Evolutionary conservation across 2,888 invertebrate species (phyloP), one percentile per base, ranked within the genome.

Genomic region (Parapristionchus giblindavisi): DNA sequence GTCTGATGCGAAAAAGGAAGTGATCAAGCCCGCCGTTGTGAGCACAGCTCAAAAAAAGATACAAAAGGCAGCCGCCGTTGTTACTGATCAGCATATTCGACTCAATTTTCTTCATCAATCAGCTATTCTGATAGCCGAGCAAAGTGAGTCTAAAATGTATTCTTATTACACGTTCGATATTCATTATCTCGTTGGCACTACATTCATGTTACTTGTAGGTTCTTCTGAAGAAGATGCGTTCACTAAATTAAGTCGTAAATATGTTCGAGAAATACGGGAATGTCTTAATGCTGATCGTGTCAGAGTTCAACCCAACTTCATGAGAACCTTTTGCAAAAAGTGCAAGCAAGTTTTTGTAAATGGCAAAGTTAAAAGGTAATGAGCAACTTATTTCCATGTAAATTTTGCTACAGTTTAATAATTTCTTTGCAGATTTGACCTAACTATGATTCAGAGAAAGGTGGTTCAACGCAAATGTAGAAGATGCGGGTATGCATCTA

Each of bases 321-420:
- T 77, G 73, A 78, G 81, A 54, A 76, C 76, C 24, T 79, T 83
- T 48, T 84, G 84, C 71, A 78, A 77, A 71, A 82, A 79, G 24
- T 84, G 84, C 73, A 77, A 78, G 66, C 79, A 82, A 75, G 82
- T 83, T 24, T 68, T 82, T 17, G 73, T 77, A 29, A 73, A 61
- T 27, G 48, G 73, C 27, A 43, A 51, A 36, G 27, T 73, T 51
- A 24, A 36, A 29, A 73, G 73, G 73, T 73, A 14, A 34, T 24
- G 29, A 32, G 34, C 24, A 52, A 29, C 24, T 70, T 54, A 32
- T 51, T 1, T 14, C 5, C 27, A 3, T 65, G 14, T 4, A 40
- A 11, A 21, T 48, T 1, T 11, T 17, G 11, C 6, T 24, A 54
- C 34, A 14, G 11, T 14, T 34, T 66, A 48, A n/a, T 14, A 14